A percentile compares a stretch with the other conserved stretches of the same genome.
These are phyloP conservation scores for Drosophila pegasa DNA, from an alignment of 2,888 invertebrate species.

Conservation along the genomic window DNA sequence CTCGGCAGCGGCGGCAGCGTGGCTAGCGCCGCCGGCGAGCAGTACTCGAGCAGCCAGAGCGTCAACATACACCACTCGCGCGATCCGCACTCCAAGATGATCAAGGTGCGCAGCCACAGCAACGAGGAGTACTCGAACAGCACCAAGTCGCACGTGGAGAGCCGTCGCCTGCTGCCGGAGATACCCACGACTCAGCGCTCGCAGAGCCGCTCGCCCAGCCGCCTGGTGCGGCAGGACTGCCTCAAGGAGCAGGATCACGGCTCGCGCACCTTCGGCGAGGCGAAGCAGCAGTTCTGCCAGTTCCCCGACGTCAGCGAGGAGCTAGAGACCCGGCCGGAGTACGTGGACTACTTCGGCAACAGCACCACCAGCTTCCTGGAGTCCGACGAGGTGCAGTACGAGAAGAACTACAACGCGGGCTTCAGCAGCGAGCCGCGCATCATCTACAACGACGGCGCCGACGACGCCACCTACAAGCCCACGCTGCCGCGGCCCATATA, in stretches of 20 bases:
- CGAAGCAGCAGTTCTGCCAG: conserved; percentile 82
- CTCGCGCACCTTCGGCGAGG: conserved; percentile 83
- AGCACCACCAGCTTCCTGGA: conserved; percentile 81
- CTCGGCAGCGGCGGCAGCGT: conserved; percentile 70
- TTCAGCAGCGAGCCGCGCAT: conserved; percentile 84
- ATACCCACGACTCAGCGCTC: conserved; percentile 77
- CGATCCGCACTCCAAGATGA: conserved; percentile 84
- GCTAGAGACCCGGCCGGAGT: conserved; percentile 76
- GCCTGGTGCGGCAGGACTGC: conserved; percentile 83
- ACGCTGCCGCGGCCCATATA: conserved; percentile 74
- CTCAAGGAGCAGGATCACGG: conserved; percentile 82
- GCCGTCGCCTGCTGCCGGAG: conserved; percentile 82
- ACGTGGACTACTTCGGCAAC: conserved; percentile 81
- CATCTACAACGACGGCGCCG: conserved; percentile 81
- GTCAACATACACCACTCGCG: conserved; percentile 82
- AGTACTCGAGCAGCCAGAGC: conserved; percentile 84
- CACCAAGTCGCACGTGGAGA: conserved; percentile 75
- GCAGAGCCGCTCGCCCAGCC: conserved; percentile 80
- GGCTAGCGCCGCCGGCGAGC: conserved; percentile 69
- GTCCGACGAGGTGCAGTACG: conserved; percentile 83
- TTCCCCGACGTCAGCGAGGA: conserved; percentile 82
- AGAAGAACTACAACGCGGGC: conserved; percentile 80
- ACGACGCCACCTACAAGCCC: conserved; percentile 67
- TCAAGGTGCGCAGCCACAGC: conserved; percentile 84
- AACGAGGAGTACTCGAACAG: conserved; percentile 84